These are phyloP conservation scores for Drymodes brunneopygia DNA, from an alignment of 2,113 vertebrate genomes.

Conservation along the genomic window DNA sequence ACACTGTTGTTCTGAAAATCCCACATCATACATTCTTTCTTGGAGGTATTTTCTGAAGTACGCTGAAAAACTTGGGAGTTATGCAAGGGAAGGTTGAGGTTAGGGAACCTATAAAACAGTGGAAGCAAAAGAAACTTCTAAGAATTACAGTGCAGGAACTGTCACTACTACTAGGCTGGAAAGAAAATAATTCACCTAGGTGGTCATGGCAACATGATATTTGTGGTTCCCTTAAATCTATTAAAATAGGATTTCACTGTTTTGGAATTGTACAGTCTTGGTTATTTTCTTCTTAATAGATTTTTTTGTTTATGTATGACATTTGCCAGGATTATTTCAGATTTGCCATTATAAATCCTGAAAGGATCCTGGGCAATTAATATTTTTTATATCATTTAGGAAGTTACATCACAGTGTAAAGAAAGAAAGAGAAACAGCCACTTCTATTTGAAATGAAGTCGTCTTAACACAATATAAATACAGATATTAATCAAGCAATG, in stretches of 20 bases:
- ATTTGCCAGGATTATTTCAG: not conserved
- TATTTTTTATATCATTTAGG: not conserved
- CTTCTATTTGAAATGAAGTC: not conserved
- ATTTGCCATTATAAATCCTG: not conserved
- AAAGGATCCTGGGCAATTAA: not conserved
- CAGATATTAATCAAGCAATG: not conserved
- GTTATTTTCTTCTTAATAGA: not conserved
- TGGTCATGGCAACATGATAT: not conserved
- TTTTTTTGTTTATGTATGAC: not conserved
- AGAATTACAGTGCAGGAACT: not conserved
- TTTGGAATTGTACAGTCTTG: not conserved
- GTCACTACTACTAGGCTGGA: not conserved
- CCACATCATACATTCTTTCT: not conserved
- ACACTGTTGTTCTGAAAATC: not conserved
- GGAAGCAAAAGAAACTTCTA: not conserved
- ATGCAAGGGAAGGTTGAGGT: not conserved
- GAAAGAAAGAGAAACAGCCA: not conserved
- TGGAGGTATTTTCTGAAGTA: not conserved
- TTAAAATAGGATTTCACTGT: not conserved
- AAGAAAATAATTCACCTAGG: not conserved
- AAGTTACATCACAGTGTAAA: not conserved
- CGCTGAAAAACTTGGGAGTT: not conserved
- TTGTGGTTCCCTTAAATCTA: not conserved
- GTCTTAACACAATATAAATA: not conserved
- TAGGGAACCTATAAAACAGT: not conserved